These are phyloP conservation scores for Alcedo atthis DNA, from an alignment of 2,797 vertebrate species.

Conservation along the genomic window DNA sequence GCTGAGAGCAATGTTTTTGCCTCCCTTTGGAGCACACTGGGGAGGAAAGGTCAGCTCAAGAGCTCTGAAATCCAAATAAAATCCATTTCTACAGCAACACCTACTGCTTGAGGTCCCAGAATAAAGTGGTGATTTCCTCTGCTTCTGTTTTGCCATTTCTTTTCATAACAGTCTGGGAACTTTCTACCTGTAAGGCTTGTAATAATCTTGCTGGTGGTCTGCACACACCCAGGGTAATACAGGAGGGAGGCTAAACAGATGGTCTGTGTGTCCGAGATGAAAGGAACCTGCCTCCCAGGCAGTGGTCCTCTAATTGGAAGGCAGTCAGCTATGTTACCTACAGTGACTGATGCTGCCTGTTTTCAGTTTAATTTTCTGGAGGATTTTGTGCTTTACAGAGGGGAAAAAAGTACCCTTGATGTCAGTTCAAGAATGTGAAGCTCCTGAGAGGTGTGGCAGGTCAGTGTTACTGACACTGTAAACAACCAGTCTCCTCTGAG, in stretches of 20 bases:
- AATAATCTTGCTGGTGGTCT: neutral
- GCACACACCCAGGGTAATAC: neutral
- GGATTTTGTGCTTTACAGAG: neutral
- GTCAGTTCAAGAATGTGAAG: neutral
- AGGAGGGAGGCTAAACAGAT: neutral
- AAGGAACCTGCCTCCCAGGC: neutral
- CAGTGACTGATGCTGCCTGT: neutral
- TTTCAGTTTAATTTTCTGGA: slow-evolving; percentile 33
- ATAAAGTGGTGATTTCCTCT: neutral
- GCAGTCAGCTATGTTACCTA: slow-evolving; percentile 31
- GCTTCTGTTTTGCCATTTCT: neutral
- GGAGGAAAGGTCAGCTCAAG: neutral
- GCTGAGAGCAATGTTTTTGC: neutral
- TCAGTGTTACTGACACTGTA: neutral
- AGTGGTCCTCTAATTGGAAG: slow-evolving; percentile 28
- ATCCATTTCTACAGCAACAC: neutral
- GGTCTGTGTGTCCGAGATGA: neutral
- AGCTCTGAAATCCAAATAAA: neutral
- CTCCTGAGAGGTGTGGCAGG: neutral
- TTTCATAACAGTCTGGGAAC: neutral
- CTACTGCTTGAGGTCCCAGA: accelerated
- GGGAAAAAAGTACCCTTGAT: neutral
- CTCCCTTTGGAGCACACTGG: neutral
- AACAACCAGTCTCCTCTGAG: neutral
- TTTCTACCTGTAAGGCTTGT: neutral